These are phyloP conservation scores for Salminus brasiliensis DNA, from an alignment of 2,113 vertebrate genomes.

Conservation along the genomic window DNA sequence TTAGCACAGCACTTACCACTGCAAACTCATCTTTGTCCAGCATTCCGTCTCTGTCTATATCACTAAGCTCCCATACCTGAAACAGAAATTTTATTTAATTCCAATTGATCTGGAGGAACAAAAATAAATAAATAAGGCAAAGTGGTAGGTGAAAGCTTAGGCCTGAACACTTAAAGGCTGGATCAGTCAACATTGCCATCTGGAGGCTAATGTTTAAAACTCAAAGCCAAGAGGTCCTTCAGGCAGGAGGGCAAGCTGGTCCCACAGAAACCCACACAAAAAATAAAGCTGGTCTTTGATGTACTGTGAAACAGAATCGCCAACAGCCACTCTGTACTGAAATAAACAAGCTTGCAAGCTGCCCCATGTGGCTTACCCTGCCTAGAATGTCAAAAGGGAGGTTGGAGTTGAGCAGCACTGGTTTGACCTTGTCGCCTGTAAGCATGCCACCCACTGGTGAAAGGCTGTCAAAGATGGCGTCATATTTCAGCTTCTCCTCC, in stretches of 20 bases:
- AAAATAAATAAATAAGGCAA: too few species aligned
- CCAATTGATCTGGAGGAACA: too few species aligned
- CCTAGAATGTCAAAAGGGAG: constrained; percentile 95
- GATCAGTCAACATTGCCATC: constrained; percentile 13
- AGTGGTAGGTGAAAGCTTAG: too few species aligned
- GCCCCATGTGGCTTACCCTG: constrained; percentile 77
- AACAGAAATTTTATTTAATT: constrained; percentile 36
- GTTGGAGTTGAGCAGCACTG: constrained; percentile 97
- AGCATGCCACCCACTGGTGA: constrained; percentile 88
- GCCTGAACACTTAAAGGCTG: not conserved
- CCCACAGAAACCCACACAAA: not conserved
- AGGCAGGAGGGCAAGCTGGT: not conserved
- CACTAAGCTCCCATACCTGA: constrained; percentile 98
- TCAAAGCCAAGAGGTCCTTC: not conserved
- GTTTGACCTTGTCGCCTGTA: constrained; percentile 96
- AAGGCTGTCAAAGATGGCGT: constrained; percentile 95
- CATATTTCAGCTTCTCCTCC: constrained; percentile 96
- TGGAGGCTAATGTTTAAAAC: constrained; percentile 7
- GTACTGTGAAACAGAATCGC: too few species aligned
- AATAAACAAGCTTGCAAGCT: not conserved
- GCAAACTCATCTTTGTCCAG: constrained; percentile 98
- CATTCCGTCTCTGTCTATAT: constrained; percentile 96
- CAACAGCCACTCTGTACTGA: not conserved
- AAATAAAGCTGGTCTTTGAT: not conserved
- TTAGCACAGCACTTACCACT: constrained; percentile 83